Evolutionary conservation across 2,888 invertebrate species (phyloP), one percentile per base, ranked within the genome.

Genomic region (Silvanus unidentatus): DNA sequence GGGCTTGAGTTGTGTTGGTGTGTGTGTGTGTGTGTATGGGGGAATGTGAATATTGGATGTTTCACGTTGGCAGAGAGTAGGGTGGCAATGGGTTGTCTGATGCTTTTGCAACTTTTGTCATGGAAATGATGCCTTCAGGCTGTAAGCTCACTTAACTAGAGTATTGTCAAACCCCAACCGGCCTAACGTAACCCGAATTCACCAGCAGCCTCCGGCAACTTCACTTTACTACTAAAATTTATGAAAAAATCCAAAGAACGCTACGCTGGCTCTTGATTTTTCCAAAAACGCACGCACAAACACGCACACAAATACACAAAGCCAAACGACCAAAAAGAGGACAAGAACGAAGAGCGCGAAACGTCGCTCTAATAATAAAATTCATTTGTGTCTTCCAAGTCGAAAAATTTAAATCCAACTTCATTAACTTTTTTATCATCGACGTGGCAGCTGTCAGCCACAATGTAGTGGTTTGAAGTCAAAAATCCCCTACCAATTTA

Each of bases 101-200:
- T 60, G 57, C 62, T 61, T 60, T 61, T 57, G 58, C 50, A 59
- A 57, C 63, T 65, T 74, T 75, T 76, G 75, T 76, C 74, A 76
- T 76, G 76, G 74, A 76, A 76, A 76, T 75, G 74, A 75, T 75
- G 75, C 74, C 76, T 72, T 64, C 69, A 63, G 72, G 76, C 73
- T 66, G 62, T 69, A 59, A 57, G 57, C 59, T 60, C 63, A 64
- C 66, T 66, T 66, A 67, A 65, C 63, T 62, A 58, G 59, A 62
- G 60, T 55, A 61, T 63, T 60, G 63, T 63, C 50, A 46, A 47
- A 38, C 52, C 46, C 44, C 35, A 46, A 51, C 44, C 45, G 45
- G 38, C 45, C 44, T 40, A 40, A 44, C 44, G 27, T 47, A 44
- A 49, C 45, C 41, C 32, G 12, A 32, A 32, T 32, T 32, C 32